Conservation (phyloP, 2,113 vertebrate genomes). For the Brachyistius frenatus region DNA sequence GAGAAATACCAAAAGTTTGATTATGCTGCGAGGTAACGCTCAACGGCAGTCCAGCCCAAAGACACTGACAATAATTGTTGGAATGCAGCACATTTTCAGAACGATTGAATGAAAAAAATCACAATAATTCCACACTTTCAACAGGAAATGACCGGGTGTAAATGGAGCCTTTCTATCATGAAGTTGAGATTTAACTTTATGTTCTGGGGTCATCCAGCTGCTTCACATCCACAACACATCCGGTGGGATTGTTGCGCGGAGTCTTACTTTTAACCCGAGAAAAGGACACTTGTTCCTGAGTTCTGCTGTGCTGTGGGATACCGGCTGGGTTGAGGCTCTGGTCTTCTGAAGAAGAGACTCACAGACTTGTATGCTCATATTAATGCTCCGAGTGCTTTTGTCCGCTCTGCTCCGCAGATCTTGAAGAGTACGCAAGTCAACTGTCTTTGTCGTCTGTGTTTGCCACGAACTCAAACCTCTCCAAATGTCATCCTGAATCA, state of each 20-base stretch:
- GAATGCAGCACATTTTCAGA: neutral
- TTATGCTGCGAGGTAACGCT: too few species aligned
- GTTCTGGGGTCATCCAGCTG: neutral
- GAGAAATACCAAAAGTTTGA: too few species aligned
- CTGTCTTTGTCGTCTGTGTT: conserved; percentile 59
- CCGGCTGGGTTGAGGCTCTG: conserved; percentile 7
- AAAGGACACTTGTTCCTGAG: neutral
- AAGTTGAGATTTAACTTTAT: neutral
- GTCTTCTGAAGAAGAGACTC: conserved; percentile 38
- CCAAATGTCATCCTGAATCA: conserved; percentile 73
- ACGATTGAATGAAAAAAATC: neutral
- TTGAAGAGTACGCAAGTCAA: conserved; percentile 53
- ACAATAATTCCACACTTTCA: neutral
- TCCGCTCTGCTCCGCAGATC: conserved; percentile 51
- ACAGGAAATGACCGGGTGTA: neutral
- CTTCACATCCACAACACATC: neutral
- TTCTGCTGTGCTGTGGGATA: neutral
- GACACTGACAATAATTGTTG: neutral
- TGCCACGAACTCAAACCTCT: conserved; percentile 42
- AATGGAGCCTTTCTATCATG: neutral
- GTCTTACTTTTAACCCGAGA: neutral
- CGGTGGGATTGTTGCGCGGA: neutral
- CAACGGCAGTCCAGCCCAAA: neutral
- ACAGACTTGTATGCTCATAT: conserved; percentile 39
- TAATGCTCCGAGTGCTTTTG: conserved; percentile 46